Evolutionary conservation across 1,140 invertebrate species (phyloP), one percentile per base, ranked within the genome.

Genomic region (Adelges cooleyi): DNA sequence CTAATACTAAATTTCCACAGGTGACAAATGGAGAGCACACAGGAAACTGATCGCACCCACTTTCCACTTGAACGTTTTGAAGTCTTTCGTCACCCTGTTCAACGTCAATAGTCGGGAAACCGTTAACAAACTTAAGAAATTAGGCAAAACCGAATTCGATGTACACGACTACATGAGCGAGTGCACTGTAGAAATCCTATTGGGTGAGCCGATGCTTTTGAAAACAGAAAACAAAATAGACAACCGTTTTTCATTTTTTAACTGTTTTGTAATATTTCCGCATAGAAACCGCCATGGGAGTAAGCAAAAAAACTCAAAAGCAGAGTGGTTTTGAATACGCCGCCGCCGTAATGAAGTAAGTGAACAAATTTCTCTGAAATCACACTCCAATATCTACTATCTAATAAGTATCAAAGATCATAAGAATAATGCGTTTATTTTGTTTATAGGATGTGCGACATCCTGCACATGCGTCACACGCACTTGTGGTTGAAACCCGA

Each of bases 21-120:
- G 89, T 23, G 81, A 84, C 46, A 91, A 92, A 77, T 95, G 92
- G 92, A 78, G 82, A 15, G 80, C 77, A 1, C 84, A 92, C 69
- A 78, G 92, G 15, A 95, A 93, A 76, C 81, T 95, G 71, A 85
- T 97, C 49, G 93, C 92, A 0, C 94, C 94, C 0, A 87, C 92
- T 1, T 97, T 97, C 75, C 92, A 97, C 73, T 84, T 92, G 70
- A 89, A 87, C 67, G 89, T 96, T 46, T 75, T 97, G 2, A 90
- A 95, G 72, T 86, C 89, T 22, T 96, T 96, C 71, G 76, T 95
- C 3, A 81, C 83, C 0, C 78, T 90, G 0, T 95, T 97, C 74
- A 93, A 93, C 62, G 79, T 87, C 49, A 92, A 97, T 71, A 84
- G 86, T 20, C 74, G 76, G 25, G 79, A 82, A 44, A 77, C 95